Conservation (phyloP, 2,797 vertebrate species). For the Chelon auratus region DNA sequence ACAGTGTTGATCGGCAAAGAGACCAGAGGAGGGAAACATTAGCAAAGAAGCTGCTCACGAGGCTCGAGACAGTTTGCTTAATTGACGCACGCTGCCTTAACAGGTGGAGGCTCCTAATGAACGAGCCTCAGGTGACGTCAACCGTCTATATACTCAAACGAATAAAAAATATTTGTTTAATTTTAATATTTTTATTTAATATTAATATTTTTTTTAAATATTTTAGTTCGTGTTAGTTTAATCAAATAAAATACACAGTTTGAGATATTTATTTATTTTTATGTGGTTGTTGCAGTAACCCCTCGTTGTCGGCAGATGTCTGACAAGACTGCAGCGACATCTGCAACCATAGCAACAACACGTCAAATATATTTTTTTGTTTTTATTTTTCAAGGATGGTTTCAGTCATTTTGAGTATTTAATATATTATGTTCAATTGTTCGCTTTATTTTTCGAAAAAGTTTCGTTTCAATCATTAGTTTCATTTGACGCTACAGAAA, state of each 20-base stretch:
- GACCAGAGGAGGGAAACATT: conserved; percentile 83
- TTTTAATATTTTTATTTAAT: too few species aligned
- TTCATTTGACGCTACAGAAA: too few species aligned
- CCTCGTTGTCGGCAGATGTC: conserved; percentile 48
- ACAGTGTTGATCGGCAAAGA: conserved; percentile 76
- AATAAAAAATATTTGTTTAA: too few species aligned
- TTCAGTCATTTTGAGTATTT: too few species aligned
- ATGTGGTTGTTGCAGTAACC: neutral
- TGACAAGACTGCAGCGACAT: too few species aligned
- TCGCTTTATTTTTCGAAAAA: too few species aligned
- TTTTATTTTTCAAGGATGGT: too few species aligned
- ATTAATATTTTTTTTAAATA: too few species aligned
- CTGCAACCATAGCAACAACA: too few species aligned
- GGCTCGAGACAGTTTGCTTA: neutral
- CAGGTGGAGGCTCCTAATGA: conserved; percentile 9
- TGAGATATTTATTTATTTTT: neutral
- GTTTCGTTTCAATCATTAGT: too few species aligned
- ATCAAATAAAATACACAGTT: neutral
- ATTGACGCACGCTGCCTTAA: accelerated
- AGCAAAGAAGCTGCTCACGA: neutral
- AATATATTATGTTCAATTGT: too few species aligned
- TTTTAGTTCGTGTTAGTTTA: neutral
- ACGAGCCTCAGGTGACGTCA: neutral
- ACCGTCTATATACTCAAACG: conserved; percentile 3
- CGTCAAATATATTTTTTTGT: too few species aligned